These are phyloP conservation scores for Morpho achilles DNA, from an alignment of 2,888 invertebrate species.

Conservation along the genomic window DNA sequence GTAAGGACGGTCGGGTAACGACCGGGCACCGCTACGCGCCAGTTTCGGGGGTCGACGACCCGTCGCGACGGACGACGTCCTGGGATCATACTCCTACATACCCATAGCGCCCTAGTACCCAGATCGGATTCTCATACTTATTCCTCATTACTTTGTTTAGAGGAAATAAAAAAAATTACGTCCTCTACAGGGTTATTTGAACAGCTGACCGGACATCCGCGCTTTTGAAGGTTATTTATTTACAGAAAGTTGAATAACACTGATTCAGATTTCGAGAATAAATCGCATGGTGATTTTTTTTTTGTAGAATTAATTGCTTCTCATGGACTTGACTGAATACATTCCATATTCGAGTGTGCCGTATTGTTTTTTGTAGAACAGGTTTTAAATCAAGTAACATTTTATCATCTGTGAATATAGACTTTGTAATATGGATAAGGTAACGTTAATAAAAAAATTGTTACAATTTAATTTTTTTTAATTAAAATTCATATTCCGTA, in stretches of 20 bases:
- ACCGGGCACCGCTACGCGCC: constrained; percentile 75
- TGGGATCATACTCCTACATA: constrained; percentile 55
- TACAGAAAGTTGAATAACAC: constrained; percentile 10
- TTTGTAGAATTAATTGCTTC: background rate
- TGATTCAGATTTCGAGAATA: constrained; percentile 11
- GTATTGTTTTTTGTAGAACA: too few relatives aligned
- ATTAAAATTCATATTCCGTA: too few relatives aligned
- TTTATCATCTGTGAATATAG: too few relatives aligned
- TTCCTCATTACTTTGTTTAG: constrained; percentile 11
- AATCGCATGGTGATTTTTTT: background rate
- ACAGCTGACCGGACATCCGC: constrained; percentile 27
- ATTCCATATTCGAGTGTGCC: too few relatives aligned
- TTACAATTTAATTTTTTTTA: too few relatives aligned
- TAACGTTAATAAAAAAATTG: too few relatives aligned
- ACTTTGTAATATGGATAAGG: too few relatives aligned
- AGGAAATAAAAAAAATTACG: constrained; percentile 4
- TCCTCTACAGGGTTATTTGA: constrained; percentile 10
- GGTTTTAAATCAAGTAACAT: too few relatives aligned
- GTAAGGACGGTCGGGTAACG: constrained; percentile 73
- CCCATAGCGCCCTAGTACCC: constrained; percentile 53
- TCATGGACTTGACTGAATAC: background rate
- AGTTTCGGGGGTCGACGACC: constrained; percentile 72
- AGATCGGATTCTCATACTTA: constrained; percentile 14
- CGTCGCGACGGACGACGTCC: constrained; percentile 60
- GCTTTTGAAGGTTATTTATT: constrained; percentile 13